Conservation (phyloP, 2,797 vertebrate species). For the Pterois miles region DNA sequence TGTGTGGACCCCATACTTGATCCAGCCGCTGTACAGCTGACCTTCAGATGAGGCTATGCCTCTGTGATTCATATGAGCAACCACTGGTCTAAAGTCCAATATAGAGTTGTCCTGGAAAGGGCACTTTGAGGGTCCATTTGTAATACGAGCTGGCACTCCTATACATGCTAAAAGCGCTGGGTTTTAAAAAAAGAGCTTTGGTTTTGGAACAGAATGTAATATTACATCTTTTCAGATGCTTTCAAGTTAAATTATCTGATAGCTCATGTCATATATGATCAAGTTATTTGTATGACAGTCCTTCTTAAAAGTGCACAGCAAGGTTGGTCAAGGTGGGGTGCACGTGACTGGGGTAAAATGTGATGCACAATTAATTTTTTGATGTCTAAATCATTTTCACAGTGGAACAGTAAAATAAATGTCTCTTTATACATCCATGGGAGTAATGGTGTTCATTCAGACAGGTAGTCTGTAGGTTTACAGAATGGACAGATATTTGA, state of each 20-base stretch:
- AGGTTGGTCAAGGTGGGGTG: too few species aligned
- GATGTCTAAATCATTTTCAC: too few species aligned
- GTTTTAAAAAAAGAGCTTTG: not conserved
- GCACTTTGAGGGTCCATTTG: slow-evolving; percentile 39
- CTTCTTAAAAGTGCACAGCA: too few species aligned
- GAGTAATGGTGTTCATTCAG: too few species aligned
- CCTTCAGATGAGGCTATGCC: slow-evolving; percentile 45
- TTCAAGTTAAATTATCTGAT: not conserved
- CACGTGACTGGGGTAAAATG: too few species aligned
- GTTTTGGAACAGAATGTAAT: not conserved
- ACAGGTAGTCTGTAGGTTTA: too few species aligned
- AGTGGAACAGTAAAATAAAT: too few species aligned
- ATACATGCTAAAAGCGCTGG: slow-evolving; percentile 22
- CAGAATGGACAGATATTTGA: too few species aligned
- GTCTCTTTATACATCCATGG: too few species aligned
- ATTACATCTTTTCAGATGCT: not conserved
- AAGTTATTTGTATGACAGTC: too few species aligned
- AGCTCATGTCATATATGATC: not conserved
- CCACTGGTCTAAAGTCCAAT: slow-evolving; percentile 34
- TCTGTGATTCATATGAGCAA: slow-evolving; percentile 48
- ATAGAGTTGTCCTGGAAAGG: slow-evolving; percentile 34
- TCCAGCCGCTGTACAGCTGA: slow-evolving; percentile 38
- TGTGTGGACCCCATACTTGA: slow-evolving; percentile 30
- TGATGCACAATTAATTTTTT: too few species aligned
- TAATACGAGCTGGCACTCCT: slow-evolving; percentile 17